A percentile compares a stretch with the other conserved stretches of the same genome.
phyloP scores from a whole-genome alignment of 64 coral and sea anemone genomes.

The Astreopora myriophthalma region DNA sequence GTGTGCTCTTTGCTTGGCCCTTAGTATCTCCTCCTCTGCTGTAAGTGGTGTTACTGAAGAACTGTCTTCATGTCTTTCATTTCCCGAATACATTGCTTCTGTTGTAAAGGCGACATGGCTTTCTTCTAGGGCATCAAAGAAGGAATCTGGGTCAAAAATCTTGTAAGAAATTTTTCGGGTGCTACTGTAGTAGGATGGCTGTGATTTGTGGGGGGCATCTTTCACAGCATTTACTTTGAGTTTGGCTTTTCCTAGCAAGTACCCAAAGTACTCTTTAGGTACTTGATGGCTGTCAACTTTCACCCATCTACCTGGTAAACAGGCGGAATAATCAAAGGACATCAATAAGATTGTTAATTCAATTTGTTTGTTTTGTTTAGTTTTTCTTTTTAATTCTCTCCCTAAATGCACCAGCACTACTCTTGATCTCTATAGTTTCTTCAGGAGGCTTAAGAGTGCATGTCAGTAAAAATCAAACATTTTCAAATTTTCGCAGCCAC shows the following conservation, averaged over 20 bases:
- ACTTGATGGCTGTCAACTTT: constrained; percentile 22
- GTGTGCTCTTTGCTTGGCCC: constrained; percentile 2
- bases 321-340: not conserved
- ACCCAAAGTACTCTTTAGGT: constrained; percentile 1
- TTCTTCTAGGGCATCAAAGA: constrained; percentile 18
- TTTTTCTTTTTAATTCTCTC: not conserved
- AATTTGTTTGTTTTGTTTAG: not conserved
- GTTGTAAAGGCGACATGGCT: not conserved
- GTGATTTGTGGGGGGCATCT: not conserved
- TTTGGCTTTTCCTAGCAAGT: not conserved
- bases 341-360: not conserved
- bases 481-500: no score
- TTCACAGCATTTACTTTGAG: not conserved
- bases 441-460: no score
- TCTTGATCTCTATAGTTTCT: no score
- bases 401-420: not conserved
- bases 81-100: constrained; percentile 19
- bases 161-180: constrained; percentile 17
- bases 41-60: not conserved
- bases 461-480: no score
- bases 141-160: not conserved
- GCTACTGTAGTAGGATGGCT: not conserved
- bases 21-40: not conserved
- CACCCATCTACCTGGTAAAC: not conserved
- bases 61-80: not conserved